Percentiles rank a stretch among this genome's conserved stretches.
These are phyloP conservation scores for Xanthia togata DNA, from an alignment of 2,888 invertebrate species.

Conservation along the genomic window DNA sequence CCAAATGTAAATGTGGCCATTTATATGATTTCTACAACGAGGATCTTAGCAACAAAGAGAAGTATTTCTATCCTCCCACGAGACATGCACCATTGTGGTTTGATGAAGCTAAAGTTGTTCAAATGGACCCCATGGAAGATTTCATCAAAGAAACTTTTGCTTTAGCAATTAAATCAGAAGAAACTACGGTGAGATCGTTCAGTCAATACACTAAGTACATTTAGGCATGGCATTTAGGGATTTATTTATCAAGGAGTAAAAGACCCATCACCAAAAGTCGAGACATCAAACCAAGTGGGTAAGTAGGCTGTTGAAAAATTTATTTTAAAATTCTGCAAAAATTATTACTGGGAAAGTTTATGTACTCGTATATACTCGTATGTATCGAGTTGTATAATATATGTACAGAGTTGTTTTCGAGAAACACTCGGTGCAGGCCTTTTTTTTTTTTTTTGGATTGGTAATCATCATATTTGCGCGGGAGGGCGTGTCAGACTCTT, in stretches of 20 bases:
- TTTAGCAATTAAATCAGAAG: conserved; percentile 77
- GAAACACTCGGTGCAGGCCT: no score
- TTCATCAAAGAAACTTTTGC: conserved; percentile 80
- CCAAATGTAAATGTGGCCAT: conserved; percentile 84
- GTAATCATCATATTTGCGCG: no score
- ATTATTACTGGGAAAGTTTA: no score
- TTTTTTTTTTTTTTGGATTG: no score
- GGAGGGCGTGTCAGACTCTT: no score
- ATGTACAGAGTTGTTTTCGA: no score
- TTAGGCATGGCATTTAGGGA: conserved; percentile 3
- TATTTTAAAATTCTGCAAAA: neutral
- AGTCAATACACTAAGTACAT: neutral
- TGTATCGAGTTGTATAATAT: no score
- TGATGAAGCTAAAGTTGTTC: conserved; percentile 82
- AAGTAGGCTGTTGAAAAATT: neutral
- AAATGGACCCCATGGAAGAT: conserved; percentile 82
- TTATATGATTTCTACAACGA: conserved; percentile 79
- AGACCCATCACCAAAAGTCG: neutral
- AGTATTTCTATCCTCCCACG: conserved; percentile 80
- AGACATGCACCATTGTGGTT: conserved; percentile 76
- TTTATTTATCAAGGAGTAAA: neutral
- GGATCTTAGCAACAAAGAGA: conserved; percentile 71
- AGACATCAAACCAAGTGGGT: neutral
- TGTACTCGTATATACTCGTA: no score
- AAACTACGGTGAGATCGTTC: conserved; percentile 71